Base-by-base conservation (phyloP, 2,113 vertebrate species). In the Phalacrocorax aristotelis region DNA sequence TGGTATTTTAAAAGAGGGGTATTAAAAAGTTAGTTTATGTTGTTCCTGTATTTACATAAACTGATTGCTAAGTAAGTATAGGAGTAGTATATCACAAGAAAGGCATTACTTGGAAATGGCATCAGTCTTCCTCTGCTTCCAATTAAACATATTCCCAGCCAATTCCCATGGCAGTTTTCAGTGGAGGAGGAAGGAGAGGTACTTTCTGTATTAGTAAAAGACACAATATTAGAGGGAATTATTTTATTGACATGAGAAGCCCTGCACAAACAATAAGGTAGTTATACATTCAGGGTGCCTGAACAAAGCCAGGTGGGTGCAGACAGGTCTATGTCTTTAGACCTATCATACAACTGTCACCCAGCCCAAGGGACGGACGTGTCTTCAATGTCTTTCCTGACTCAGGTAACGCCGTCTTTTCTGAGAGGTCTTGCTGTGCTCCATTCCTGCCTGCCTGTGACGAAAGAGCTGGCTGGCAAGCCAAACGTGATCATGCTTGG, bases 291-390 rank as follows among this genome's bases (percentile, higher is more conserved):
- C 65, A 61, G 57, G 29, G 44, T 52, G 48, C 26, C 52, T 46
- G 40, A 85, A 65, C 44, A 42, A 85, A 88, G 44, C 21, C 48
- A 52, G 8, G 19, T 46, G 44, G 36, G 22, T 55, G n/a, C 6
- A 13, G 77, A 79, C 5, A 51, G 55, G 14, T 9, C 17, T 46
- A 3, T 21, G 22, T 38, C 60, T 64, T 68, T 11, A 68, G 57
- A 27, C 9, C 29, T 22, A 8, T 8, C 1, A 2, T 42, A 77
- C 27, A 62, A 6, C 11, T 14, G 19, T 26, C 58, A 61, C 16
- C 10, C 46, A 84, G 51, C 9, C 22, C 69, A 38, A 49, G 40
- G 30, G 79, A 60, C 29, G 82, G 49, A 82, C 0, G 0, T 2
- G 27, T 38, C 65, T 72, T 55, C 32, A 70, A 55, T 0, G 1